Evolutionary conservation across 2,113 vertebrate species (phyloP).

Genomic region (Parus major): DNA sequence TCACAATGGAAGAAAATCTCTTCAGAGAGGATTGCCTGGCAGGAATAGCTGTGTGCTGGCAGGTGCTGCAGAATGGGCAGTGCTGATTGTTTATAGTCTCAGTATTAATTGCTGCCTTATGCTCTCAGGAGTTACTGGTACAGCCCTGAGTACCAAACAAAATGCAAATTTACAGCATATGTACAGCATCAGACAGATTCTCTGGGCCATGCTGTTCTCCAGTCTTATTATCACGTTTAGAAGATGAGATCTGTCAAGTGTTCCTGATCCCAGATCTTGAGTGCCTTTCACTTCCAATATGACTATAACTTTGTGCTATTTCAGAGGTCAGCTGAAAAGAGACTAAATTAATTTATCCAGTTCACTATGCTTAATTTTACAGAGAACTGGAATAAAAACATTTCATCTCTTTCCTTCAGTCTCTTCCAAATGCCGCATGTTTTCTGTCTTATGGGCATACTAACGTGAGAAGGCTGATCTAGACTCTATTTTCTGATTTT

Average conservation of each 20-base stretch:
- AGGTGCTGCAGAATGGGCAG: background rate
- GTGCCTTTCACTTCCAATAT: background rate
- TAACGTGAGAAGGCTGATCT: background rate
- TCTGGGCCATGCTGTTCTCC: background rate
- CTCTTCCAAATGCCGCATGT: accelerated
- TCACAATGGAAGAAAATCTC: background rate
- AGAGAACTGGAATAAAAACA: background rate
- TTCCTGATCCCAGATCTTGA: background rate
- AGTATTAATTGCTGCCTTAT: background rate
- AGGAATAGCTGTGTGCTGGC: background rate
- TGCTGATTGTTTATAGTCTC: background rate
- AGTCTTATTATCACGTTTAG: background rate
- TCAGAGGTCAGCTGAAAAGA: background rate
- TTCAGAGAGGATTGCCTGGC: background rate
- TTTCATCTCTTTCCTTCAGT: background rate
- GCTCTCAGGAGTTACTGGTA: background rate
- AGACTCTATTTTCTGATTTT: background rate
- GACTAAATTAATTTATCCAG: background rate
- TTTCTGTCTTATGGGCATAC: background rate
- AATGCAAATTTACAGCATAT: background rate
- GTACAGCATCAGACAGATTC: background rate
- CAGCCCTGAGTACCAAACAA: background rate
- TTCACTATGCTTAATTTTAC: background rate
- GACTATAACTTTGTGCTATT: background rate
- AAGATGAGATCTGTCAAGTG: background rate